Base-by-base conservation (phyloP, 2,888 invertebrate genomes). In the Phalera bucephala region DNA sequence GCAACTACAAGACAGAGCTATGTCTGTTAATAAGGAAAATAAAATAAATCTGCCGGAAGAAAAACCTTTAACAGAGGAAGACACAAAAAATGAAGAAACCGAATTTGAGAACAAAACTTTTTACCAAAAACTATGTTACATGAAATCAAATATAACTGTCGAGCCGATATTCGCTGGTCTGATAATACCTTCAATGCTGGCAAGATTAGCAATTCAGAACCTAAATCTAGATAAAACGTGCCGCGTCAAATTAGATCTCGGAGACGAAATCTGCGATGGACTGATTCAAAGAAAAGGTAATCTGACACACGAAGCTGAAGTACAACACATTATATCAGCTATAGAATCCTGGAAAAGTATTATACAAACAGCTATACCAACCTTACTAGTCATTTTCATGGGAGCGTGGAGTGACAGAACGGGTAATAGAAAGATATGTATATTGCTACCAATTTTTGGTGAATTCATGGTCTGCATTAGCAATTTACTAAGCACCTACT, bases 161-260 rank as follows among this genome's bases (percentile, higher is more conserved):
- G 94, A 94, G 60, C 94, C 94, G 0, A 92, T 94, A 81, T 72
- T 94, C 27, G 93, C 93, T 0, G 93, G 93, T 29, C 91, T 94
- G 53, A 92, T 94, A 2, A 90, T 93, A 71, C 92, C 93, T 12
- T 90, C 92, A 20, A 91, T 91, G 58, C 60, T 92, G 15, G 93
- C 95, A 1, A 92, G 93, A 47, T 68, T 96, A 43, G 95, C 95
- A 3, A 93, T 84, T 22, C 85, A 87, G 41, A 88, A 88, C 51
- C 52, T 88, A 1, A 88, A 88, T 56, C 60, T 88, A 46, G 87
- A 87, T 30, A 87, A 88, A 66, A 72, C 85, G 0, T 87, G 87
- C 33, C 58, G 86, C 13, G 76, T 86, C 0, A 87, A 83, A 45
- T 39, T 74, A 23, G 47, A 65, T 8, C 80, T 61, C 12, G 78